Percentiles rank a stretch among this genome's conserved stretches.
phyloP scores from a whole-genome alignment of 2,113 vertebrate genomes.

The Carollia perspicillata region DNA sequence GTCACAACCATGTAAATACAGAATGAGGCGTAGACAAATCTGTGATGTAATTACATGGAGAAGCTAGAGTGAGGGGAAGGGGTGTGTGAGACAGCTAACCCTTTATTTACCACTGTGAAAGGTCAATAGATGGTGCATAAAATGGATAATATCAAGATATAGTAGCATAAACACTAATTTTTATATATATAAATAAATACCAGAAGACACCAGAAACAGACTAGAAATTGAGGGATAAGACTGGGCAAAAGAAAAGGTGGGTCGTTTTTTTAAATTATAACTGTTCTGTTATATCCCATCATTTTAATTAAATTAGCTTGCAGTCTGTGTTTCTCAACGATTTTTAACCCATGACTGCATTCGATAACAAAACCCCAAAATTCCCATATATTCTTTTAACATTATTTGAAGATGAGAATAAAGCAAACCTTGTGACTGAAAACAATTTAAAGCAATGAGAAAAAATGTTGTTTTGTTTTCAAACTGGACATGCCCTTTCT shows the following conservation, averaged over 20 bases:
- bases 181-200: background rate
- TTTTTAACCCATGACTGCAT: background rate
- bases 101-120: background rate
- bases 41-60: background rate
- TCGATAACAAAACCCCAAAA: background rate
- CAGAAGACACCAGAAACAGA: background rate
- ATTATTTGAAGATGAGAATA: background rate
- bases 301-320: background rate
- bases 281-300: background rate
- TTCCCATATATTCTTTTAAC: background rate
- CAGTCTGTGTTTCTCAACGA: background rate
- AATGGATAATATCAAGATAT: background rate
- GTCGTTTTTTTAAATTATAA: background rate
- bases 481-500: background rate
- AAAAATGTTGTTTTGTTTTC: conserved; percentile 4
- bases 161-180: background rate
- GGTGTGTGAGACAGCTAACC: background rate
- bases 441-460: background rate
- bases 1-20: background rate
- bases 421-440: background rate
- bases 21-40: background rate
- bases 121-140: background rate
- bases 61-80: background rate
- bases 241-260: background rate
- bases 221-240: background rate